Conservation (phyloP, 2,888 invertebrate genomes). For the Geophilus truncorum region DNA sequence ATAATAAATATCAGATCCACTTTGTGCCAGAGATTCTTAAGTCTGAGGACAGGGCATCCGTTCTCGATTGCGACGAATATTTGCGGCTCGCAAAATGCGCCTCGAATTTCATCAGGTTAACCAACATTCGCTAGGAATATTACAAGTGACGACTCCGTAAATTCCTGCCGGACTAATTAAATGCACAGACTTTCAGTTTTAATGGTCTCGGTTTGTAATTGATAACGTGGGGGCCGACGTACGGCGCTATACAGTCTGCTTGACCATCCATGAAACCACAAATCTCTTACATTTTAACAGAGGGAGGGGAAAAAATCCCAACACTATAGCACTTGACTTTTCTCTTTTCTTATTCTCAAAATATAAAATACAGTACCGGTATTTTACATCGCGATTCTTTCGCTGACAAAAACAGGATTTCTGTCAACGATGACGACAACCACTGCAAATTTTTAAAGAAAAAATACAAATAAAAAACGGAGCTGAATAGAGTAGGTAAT, state of each 20-base stretch:
- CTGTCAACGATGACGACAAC: too few relatives aligned
- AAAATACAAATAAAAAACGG: too few relatives aligned
- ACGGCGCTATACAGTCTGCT: neutral
- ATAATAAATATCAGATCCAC: neutral
- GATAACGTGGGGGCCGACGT: neutral
- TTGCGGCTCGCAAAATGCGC: slow-evolving; percentile 4
- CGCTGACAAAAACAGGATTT: too few relatives aligned
- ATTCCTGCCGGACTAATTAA: slow-evolving; percentile 20
- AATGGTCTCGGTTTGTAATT: slow-evolving; percentile 10
- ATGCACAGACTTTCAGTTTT: neutral
- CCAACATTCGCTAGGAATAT: neutral
- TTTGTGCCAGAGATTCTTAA: neutral
- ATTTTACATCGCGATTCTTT: too few relatives aligned
- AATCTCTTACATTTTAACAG: neutral
- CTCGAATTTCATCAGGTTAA: slow-evolving; percentile 15
- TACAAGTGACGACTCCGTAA: slow-evolving; percentile 12
- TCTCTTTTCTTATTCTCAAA: too few relatives aligned
- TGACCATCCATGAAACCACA: neutral
- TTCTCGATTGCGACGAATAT: neutral
- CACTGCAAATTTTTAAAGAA: neutral
- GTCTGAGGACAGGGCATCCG: neutral
- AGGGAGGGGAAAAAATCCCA: neutral
- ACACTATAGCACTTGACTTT: too few relatives aligned
- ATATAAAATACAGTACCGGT: too few relatives aligned
- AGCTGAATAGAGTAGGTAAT: too few relatives aligned